Conservation (phyloP, 1,140 invertebrate species). For the Euura saliciscinereae region DNA sequence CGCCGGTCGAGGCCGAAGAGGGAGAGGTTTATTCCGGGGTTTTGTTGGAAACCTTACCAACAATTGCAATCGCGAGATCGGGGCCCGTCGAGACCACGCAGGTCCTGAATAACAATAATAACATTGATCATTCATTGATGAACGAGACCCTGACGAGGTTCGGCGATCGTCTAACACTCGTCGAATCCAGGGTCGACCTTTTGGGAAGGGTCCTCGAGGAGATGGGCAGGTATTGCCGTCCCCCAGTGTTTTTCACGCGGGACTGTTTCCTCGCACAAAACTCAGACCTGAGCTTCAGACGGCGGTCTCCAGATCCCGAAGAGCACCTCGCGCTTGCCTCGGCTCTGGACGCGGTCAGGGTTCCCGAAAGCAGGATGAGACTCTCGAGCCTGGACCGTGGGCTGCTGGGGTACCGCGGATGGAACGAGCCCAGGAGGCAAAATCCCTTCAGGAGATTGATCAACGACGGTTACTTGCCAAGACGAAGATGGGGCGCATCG, state of each 20-base stretch:
- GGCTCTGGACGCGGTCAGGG: not conserved
- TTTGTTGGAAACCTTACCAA: not conserved
- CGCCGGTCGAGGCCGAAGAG: not conserved
- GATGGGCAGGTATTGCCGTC: not conserved
- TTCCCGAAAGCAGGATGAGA: not conserved
- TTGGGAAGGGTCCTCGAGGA: slow-evolving; percentile 7
- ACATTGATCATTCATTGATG: not conserved
- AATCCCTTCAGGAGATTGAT: too few relatives aligned
- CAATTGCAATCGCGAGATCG: not conserved
- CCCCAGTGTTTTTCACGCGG: not conserved
- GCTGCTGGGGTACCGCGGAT: too few relatives aligned
- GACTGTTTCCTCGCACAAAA: not conserved
- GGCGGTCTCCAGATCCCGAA: not conserved
- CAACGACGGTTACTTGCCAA: too few relatives aligned
- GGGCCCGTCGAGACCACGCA: not conserved
- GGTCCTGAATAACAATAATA: not conserved
- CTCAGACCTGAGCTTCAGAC: not conserved
- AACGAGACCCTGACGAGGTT: slow-evolving; percentile 6
- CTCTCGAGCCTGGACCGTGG: too few relatives aligned
- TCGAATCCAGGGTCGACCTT: slow-evolving; percentile 9
- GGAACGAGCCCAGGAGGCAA: too few relatives aligned
- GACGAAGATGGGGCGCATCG: too few relatives aligned
- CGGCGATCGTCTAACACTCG: slow-evolving; percentile 1
- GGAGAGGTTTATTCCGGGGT: too few relatives aligned
- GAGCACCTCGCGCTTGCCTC: not conserved